A percentile compares a stretch with the other conserved stretches of the same genome.
Conservation (phyloP, 2,797 vertebrate genomes). For the Xenentodon cancila region DNA sequence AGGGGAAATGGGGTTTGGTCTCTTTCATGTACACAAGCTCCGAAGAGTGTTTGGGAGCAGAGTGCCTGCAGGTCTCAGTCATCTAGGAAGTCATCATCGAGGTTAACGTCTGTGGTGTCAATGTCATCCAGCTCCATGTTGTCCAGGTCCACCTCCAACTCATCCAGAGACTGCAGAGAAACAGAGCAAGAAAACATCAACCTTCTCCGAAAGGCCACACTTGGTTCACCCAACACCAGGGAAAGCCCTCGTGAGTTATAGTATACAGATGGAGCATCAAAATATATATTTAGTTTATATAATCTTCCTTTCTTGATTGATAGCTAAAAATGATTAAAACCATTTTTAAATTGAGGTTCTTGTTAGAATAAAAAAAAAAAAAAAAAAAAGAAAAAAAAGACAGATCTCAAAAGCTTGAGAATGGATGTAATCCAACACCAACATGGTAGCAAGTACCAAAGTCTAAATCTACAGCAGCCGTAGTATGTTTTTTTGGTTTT, state of each 20-base stretch:
- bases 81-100: constrained; percentile 96
- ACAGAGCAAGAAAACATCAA: not conserved
- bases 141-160: constrained; percentile 95
- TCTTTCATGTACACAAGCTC: constrained; percentile 75
- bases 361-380: no score
- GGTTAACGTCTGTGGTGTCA: constrained; percentile 95
- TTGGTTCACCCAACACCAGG: not conserved
- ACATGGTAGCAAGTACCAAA: no score
- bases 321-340: no score
- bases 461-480: no score
- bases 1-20: constrained; percentile 74
- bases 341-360: no score
- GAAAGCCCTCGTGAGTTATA: not conserved
- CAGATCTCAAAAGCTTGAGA: no score
- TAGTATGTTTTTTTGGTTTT: no score
- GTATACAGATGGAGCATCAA: no score
- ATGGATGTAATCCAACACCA: no score
- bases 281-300: no score
- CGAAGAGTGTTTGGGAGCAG: constrained; percentile 26
- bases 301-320: no score
- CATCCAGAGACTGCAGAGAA: constrained; percentile 74
- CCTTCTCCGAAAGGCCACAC: not conserved
- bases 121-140: constrained; percentile 98
- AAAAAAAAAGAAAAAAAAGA: no score
- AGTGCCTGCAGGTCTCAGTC: constrained; percentile 79